These are phyloP conservation scores for Cosmorhoe ocellata DNA, from an alignment of 2,888 invertebrate species.

Conservation along the genomic window DNA sequence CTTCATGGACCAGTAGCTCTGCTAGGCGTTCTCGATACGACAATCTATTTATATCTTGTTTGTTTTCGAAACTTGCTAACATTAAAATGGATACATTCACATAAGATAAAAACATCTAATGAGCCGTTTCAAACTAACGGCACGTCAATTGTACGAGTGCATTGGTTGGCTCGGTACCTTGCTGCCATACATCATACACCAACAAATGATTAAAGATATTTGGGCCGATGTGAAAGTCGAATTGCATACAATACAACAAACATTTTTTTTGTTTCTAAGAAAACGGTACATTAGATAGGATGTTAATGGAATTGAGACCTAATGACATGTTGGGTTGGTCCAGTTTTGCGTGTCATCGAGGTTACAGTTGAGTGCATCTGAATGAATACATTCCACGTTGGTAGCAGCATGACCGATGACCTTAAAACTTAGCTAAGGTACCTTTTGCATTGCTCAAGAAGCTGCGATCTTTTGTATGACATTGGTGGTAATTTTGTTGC, in stretches of 20 bases:
- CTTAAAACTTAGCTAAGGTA: constrained; percentile 31
- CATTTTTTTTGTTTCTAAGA: constrained; percentile 14
- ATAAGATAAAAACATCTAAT: too few species aligned
- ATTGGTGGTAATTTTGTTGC: too few species aligned
- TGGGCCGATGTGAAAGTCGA: constrained; percentile 44
- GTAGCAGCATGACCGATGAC: constrained; percentile 47
- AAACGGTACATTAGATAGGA: constrained; percentile 20
- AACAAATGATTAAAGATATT: constrained; percentile 36
- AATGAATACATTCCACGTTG: constrained; percentile 41
- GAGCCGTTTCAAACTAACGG: too few species aligned
- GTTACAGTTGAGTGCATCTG: constrained; percentile 44
- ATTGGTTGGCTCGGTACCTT: too few species aligned
- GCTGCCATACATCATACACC: constrained; percentile 17
- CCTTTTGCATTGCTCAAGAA: constrained; percentile 7
- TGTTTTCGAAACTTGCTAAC: too few species aligned
- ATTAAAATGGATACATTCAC: too few species aligned
- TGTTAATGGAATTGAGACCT: constrained; percentile 16
- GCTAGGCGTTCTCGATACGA: too few species aligned
- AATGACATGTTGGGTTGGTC: constrained; percentile 13
- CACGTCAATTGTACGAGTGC: too few species aligned
- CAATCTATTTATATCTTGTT: too few species aligned
- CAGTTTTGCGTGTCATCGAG: constrained; percentile 22
- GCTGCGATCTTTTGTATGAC: too few species aligned
- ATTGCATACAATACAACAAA: constrained; percentile 42
- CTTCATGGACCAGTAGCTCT: too few species aligned